Evolutionary conservation across 2,888 invertebrate species (phyloP).

Genomic region (Habroteleia sp.): DNA sequence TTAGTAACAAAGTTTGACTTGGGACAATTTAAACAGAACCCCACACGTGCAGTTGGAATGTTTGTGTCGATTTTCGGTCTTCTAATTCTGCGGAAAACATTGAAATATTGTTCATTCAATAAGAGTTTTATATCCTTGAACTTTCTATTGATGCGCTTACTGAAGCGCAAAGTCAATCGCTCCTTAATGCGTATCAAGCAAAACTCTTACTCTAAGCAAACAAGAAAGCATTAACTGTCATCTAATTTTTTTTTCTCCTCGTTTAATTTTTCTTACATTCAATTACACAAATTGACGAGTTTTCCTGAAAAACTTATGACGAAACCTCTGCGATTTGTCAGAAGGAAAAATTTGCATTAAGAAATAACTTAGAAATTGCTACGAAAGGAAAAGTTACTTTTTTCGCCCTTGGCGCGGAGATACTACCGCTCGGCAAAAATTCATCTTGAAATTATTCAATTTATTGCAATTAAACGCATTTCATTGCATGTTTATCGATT

Average conservation of each 20-base stretch:
- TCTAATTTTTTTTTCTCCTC: constrained; percentile 6
- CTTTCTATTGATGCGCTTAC: constrained; percentile 62
- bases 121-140: constrained; percentile 57
- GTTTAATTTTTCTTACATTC: neutral
- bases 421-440: neutral
- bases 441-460: too few relatives aligned
- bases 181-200: constrained; percentile 58
- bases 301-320: constrained; percentile 7
- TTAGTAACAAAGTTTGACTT: too few relatives aligned
- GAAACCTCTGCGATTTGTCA: neutral
- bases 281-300: constrained; percentile 9
- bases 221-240: constrained; percentile 30
- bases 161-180: constrained; percentile 58
- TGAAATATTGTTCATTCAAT: constrained; percentile 30
- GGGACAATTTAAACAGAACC: too few relatives aligned
- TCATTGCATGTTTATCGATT: neutral
- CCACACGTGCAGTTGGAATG: too few relatives aligned
- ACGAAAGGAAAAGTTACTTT: constrained; percentile 4
- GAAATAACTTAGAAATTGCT: neutral
- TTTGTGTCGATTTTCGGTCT: too few relatives aligned
- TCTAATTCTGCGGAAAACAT: constrained; percentile 38
- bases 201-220: constrained; percentile 51
- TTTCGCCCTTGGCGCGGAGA: neutral
- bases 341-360: neutral
- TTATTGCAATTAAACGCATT: neutral